Evolutionary conservation across 2,888 invertebrate genomes (phyloP), one percentile per base, ranked within the genome.

Genomic region (Baronia brevicornis): DNA sequence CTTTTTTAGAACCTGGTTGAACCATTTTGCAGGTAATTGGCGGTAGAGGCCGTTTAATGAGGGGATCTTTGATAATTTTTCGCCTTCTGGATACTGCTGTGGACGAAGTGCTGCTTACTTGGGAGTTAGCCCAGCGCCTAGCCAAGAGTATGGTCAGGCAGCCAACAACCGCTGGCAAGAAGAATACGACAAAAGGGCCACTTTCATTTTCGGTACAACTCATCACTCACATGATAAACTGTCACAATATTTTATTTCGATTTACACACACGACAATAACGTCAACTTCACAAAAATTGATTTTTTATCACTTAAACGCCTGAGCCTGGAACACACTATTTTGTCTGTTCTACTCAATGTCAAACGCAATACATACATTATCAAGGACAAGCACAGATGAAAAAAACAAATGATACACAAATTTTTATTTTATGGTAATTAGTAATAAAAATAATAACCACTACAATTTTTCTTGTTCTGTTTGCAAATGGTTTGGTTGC

Each of bases 151-250:
- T 77, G 48, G 82, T 84, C 74, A 84, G 60, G 62, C 84, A 82
- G 65, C 84, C 84, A 55, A 84, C 72, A 52, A 82, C 69, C 50
- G 84, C 82, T 54, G 85, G 84, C 64, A 84, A 60, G 70, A 84
- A 78, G 77, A 84, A 82, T 67, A 84, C 80, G 72, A 84, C 82
- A 79, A 80, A 80, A 71, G 84, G 79, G 55, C 71, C 86, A 84
- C 65, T 85, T 69, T 72, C 86, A 85, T 73, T 78, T 75, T 82
- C 79, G 73, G 82, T 84, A 84, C 82, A 82, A 85, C 78, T 84
- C 84, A 84, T 82, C 77, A 84, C 84, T 84, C 62, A 82, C 82
- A 84, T 84, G 79, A 77, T 80, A 78, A 75, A 77, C 65, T 68
- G 48, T 69, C 66, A 68, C 79, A 71, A 78, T 64, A 49, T 54